Evolutionary conservation across 2,113 vertebrate species (phyloP).

Genomic region (Calonectris borealis): DNA sequence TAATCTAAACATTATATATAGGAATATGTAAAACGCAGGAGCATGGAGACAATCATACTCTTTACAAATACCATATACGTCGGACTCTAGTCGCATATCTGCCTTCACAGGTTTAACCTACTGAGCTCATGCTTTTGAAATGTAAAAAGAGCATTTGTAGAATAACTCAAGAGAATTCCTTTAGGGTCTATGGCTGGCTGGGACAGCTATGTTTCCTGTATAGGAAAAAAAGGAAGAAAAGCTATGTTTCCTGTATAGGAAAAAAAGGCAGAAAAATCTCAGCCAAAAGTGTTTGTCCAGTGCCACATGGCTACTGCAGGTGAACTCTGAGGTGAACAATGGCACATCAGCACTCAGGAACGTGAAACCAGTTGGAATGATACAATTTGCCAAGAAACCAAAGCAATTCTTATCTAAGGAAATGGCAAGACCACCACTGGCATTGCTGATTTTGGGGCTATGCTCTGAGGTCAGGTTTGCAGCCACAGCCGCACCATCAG

Average conservation of each 20-base stretch:
- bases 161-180: not conserved
- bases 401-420: not conserved
- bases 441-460: not conserved
- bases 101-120: not conserved
- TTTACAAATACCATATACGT: not conserved
- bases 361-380: not conserved
- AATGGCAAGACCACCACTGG: not conserved
- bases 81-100: not conserved
- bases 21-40: not conserved
- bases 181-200: not conserved
- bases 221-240: no score
- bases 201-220: not conserved
- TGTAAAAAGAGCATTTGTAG: not conserved
- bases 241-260: not conserved
- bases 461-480: not conserved
- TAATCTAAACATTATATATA: not conserved
- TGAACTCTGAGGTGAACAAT: not conserved
- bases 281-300: not conserved
- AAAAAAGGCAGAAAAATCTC: not conserved
- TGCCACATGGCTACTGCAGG: not conserved
- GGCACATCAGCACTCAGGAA: not conserved
- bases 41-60: not conserved
- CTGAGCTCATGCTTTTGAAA: not conserved
- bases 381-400: not conserved
- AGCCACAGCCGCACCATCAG: not conserved